These are phyloP conservation scores for Caenorhabditis inopinata DNA, from an alignment of 1,140 invertebrate species.

Conservation along the genomic window DNA sequence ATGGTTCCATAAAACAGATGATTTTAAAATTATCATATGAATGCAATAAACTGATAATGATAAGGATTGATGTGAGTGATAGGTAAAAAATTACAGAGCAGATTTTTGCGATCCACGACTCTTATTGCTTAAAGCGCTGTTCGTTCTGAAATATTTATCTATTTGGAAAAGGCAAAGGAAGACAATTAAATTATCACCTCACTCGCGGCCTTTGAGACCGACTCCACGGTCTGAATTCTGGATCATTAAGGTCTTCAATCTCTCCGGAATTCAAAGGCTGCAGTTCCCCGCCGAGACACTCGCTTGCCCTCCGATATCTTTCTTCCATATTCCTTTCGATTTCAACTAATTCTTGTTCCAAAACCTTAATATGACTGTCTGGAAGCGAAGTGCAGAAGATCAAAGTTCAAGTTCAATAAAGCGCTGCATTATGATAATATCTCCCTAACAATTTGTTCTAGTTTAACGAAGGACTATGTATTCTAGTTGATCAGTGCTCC, in stretches of 20 bases:
- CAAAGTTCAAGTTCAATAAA: no score
- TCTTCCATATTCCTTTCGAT: conserved; percentile 15
- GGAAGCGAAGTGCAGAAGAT: no score
- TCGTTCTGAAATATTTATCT: background rate
- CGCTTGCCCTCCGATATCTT: conserved; percentile 24
- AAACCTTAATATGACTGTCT: background rate
- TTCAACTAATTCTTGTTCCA: conserved; percentile 31
- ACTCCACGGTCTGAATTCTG: conserved; percentile 16
- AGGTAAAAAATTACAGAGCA: background rate
- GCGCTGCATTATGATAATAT: no score
- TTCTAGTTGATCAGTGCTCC: background rate
- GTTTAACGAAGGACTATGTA: background rate
- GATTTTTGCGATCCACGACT: conserved; percentile 21
- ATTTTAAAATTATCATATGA: background rate
- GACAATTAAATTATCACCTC: background rate
- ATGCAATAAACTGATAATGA: background rate
- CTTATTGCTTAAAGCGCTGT: conserved; percentile 24
- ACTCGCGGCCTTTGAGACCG: conserved; percentile 2
- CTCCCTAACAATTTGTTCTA: background rate
- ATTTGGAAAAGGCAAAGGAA: background rate
- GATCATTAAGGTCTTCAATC: conserved; percentile 6
- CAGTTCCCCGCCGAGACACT: conserved; percentile 25
- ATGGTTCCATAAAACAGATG: conserved; percentile 8
- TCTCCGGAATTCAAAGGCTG: conserved; percentile 16
- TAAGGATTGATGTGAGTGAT: background rate